Evolutionary conservation across 2,113 vertebrate species (phyloP).

Genomic region (Progne subis): DNA sequence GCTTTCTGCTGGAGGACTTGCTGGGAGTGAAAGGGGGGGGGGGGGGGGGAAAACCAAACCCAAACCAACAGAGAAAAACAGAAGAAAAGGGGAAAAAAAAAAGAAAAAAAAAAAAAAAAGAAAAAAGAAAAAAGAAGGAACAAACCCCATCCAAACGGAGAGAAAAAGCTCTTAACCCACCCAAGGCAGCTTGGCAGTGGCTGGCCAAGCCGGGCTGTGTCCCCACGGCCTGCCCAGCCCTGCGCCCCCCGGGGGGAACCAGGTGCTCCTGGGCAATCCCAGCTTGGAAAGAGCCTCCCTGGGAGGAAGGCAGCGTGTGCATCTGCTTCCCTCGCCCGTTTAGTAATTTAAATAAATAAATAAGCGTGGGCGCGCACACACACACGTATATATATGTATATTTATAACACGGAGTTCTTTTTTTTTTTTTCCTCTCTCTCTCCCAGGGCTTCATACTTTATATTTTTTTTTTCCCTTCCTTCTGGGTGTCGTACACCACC

Average conservation of each 20-base stretch:
- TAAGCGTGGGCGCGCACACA: background rate
- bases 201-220: background rate
- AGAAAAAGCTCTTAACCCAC: background rate
- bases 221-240: background rate
- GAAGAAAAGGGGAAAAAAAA: background rate
- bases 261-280: conserved; percentile 39
- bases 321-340: conserved; percentile 27
- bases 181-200: background rate
- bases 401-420: background rate
- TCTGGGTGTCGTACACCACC: background rate
- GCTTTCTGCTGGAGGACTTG: background rate
- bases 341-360: conserved; percentile 61
- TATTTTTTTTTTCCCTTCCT: background rate
- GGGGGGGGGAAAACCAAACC: no score
- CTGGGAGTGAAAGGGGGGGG: background rate
- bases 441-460: background rate
- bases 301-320: background rate
- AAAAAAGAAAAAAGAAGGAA: background rate
- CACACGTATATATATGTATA: background rate
- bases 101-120: background rate
- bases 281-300: background rate
- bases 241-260: background rate
- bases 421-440: background rate
- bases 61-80: background rate
- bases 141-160: background rate